phyloP scores from a whole-genome alignment of 30 jellyfish, hydroid and myxozoan species.

The Pelagia noctiluca region DNA sequence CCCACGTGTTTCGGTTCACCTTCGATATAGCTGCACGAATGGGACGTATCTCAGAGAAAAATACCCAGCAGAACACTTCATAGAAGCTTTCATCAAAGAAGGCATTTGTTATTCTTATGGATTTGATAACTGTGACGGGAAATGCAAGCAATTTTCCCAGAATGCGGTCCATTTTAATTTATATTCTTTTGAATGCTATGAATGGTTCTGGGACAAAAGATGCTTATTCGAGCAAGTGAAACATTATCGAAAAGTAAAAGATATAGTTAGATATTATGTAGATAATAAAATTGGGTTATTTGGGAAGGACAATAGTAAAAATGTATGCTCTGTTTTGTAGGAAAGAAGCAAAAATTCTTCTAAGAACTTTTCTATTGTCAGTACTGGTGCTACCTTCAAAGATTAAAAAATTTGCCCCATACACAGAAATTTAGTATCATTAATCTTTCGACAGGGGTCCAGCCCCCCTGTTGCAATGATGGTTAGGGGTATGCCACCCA shows the following conservation, averaged over 20 bases:
- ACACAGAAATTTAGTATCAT: too few relatives aligned
- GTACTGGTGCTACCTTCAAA: too few relatives aligned
- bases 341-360: too few relatives aligned
- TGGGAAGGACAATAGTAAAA: neutral
- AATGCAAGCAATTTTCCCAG: neutral
- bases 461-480: too few relatives aligned
- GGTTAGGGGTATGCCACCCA: too few relatives aligned
- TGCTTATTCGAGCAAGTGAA: slow-evolving; percentile 7
- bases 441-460: too few relatives aligned
- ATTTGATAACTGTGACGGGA: slow-evolving; percentile 20
- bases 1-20: slow-evolving; percentile 29
- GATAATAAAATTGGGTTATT: neutral
- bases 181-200: neutral
- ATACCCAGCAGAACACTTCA: neutral
- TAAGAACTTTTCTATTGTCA: too few relatives aligned
- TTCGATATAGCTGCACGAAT: neutral
- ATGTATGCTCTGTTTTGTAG: too few relatives aligned
- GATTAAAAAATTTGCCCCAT: too few relatives aligned
- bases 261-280: neutral
- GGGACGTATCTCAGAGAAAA: neutral
- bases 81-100: slow-evolving; percentile 20
- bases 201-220: slow-evolving; percentile 38
- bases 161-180: neutral
- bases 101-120: slow-evolving; percentile 42
- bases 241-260: slow-evolving; percentile 15